Evolutionary conservation across 2,113 vertebrate genomes (phyloP).

Genomic region (Chaetorhynchus papuensis): DNA sequence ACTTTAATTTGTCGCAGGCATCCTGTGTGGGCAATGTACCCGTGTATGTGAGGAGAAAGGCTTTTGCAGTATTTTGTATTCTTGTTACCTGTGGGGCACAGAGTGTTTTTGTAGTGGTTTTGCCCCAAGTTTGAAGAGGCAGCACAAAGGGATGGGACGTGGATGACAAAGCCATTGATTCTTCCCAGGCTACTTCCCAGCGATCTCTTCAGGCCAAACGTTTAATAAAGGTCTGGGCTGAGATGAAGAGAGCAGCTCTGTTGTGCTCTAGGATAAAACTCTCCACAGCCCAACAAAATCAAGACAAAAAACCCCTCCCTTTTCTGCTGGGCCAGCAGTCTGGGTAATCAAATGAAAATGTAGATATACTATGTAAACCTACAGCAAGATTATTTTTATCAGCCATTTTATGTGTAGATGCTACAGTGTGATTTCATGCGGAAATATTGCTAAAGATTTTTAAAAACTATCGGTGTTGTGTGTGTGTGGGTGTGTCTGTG

Average conservation of each 20-base stretch:
- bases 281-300: not conserved
- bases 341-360: slow-evolving; percentile 30
- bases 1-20: slow-evolving; percentile 13
- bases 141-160: not conserved
- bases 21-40: not conserved
- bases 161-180: slow-evolving; percentile 28
- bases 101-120: not conserved
- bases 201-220: not conserved
- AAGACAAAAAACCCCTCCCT: not conserved
- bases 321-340: slow-evolving; percentile 23
- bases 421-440: slow-evolving; percentile 54
- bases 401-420: slow-evolving; percentile 44
- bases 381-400: slow-evolving; percentile 48
- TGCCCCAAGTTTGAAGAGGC: not conserved
- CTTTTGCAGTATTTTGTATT: slow-evolving; percentile 15
- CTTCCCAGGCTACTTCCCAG: slow-evolving; percentile 12
- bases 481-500: not conserved
- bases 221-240: not conserved
- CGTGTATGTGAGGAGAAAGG: not conserved
- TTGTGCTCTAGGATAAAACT: not conserved
- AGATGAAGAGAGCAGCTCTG: not conserved
- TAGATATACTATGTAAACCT: slow-evolving; percentile 49
- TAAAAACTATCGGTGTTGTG: slow-evolving; percentile 15
- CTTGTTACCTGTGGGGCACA: not conserved
- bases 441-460: slow-evolving; percentile 52